Percentiles rank a stretch among this genome's conserved stretches.
Conservation (phyloP, 2,888 invertebrate species). For the Autographa pulchrina region DNA sequence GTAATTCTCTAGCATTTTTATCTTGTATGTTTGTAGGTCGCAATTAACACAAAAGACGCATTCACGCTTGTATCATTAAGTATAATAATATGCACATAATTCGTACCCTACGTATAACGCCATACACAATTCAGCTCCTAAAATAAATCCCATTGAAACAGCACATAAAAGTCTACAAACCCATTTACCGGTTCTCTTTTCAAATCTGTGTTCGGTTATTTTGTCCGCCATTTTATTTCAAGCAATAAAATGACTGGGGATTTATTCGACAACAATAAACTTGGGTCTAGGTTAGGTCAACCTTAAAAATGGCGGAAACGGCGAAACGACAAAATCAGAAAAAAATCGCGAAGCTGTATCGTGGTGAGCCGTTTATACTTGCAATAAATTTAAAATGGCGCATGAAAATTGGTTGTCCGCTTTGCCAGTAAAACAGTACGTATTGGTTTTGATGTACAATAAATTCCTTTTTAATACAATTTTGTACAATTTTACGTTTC, state of each 20-base stretch:
- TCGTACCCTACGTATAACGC: conserved; percentile 1
- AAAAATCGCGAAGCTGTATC: background rate
- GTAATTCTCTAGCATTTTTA: too few relatives aligned
- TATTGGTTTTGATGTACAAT: background rate
- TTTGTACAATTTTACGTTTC: background rate
- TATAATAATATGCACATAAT: background rate
- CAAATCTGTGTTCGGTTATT: conserved; percentile 38
- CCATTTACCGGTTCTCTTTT: conserved; percentile 36
- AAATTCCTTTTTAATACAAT: background rate
- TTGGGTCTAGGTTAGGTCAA: conserved; percentile 16
- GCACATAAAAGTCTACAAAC: conserved; percentile 35
- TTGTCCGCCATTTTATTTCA: conserved; percentile 50
- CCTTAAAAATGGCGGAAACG: conserved; percentile 14
- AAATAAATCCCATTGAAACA: conserved; percentile 40
- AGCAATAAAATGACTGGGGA: conserved; percentile 46
- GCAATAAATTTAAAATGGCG: background rate
- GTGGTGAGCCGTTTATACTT: background rate
- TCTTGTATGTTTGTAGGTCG: too few relatives aligned
- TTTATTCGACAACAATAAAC: conserved; percentile 56
- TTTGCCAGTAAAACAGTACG: background rate
- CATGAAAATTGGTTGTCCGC: background rate
- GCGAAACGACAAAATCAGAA: conserved; percentile 11
- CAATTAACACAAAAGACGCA: too few relatives aligned
- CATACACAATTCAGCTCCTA: conserved; percentile 2
- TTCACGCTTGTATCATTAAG: background rate